Base-by-base conservation (phyloP, 2,888 invertebrate genomes). In the Heteromurus nitidus region DNA sequence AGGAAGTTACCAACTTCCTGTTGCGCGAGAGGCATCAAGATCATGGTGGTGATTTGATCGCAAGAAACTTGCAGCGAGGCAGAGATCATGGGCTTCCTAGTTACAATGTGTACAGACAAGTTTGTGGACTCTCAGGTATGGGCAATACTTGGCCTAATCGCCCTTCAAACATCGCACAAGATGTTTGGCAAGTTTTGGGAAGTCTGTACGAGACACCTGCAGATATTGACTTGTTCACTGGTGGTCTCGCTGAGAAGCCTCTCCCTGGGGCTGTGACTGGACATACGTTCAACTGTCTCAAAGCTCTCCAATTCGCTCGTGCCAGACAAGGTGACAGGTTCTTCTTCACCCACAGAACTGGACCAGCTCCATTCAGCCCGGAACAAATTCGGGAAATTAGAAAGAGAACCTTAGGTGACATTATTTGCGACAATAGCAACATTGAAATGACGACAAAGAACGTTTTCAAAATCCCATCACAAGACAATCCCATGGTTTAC, bases 211-310 rank as follows among this genome's bases (percentile, higher is more conserved):
- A 82, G 55, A 84, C 83, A 18, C 87, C 87, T 16, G 68, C 70
- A 26, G 96, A 97, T 88, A 92, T 97, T 26, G 97, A 98, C 88
- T 90, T 97, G n/a, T 91, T 97, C 88, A 92, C 95, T 3, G 97
- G 95, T 44, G 96, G 95, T 5, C 91, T 96, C 11, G 90, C 96
- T 85, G 97, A 98, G 89, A 92, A 92, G 74, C 93, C 96, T 0
- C 91, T 92, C 0, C 92, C 93, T 0, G 96, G 96, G 3, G 94
- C 95, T 0, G 92, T 96, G 0, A 93, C 97, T 3, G 97, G 98
- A 2, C 94, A 95, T 0, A 97, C 97, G 0, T 93, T 97, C 68
- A 94, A 94, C 26, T 98, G 97, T 88, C 91, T 98, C 7, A 89
- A 97, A 68, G 85, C 87, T 30, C 64, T 84, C 5, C 87, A 87